A percentile compares a stretch with the other conserved stretches of the same genome.
These are phyloP conservation scores for Cephalopholis sonnerati DNA, from an alignment of 2,113 vertebrate genomes.

Conservation along the genomic window DNA sequence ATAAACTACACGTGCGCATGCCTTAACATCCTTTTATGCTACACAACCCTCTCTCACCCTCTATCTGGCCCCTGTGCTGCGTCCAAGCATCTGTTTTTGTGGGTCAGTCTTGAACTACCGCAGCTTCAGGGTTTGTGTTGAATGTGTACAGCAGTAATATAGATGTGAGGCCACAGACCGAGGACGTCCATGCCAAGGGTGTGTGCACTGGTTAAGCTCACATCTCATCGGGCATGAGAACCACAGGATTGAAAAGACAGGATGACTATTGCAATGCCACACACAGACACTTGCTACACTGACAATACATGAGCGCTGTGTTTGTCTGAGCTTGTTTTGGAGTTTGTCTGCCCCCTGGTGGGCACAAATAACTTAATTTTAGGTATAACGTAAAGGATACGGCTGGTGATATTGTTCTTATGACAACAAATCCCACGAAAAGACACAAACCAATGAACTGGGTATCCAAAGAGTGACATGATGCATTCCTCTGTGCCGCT, in stretches of 20 bases:
- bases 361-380: neutral
- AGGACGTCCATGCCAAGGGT: conserved; percentile 60
- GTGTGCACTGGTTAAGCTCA: conserved; percentile 42
- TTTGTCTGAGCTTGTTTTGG: neutral
- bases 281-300: conserved; percentile 4
- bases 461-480: too few species aligned
- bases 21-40: neutral
- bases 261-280: neutral
- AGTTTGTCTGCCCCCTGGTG: conserved; percentile 19
- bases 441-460: neutral
- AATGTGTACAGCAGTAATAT: conserved; percentile 28
- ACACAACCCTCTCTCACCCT: neutral
- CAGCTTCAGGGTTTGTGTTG: conserved; percentile 18
- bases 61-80: conserved; percentile 5
- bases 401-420: too few species aligned
- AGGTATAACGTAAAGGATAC: too few species aligned
- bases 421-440: neutral
- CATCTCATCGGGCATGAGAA: conserved; percentile 2
- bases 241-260: conserved; percentile 10
- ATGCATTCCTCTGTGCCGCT: neutral
- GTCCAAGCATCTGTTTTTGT: conserved; percentile 38
- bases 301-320: neutral
- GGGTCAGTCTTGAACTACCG: conserved; percentile 15
- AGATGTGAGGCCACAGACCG: conserved; percentile 49
- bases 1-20: conserved; percentile 4